A percentile compares a stretch with the other conserved stretches of the same genome.
These are phyloP conservation scores for Tamias sibiricus DNA, from an alignment of 2,113 vertebrate genomes.

Conservation along the genomic window DNA sequence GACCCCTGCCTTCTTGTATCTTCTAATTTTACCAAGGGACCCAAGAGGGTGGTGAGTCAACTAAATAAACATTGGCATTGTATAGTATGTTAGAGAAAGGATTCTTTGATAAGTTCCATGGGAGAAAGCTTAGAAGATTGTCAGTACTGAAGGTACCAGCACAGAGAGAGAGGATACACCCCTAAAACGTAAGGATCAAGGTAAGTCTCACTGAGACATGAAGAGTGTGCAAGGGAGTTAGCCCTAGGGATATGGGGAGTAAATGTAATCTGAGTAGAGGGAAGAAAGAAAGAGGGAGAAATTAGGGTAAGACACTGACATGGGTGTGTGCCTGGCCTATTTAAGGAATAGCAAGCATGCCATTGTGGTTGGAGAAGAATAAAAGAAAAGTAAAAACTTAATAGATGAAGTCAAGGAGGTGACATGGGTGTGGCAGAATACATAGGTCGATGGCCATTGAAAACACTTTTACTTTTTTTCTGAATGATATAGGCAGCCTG, in stretches of 20 bases:
- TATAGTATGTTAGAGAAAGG: neutral
- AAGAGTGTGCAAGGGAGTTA: neutral
- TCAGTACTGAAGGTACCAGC: neutral
- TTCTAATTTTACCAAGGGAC: neutral
- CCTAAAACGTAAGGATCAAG: too few relatives aligned
- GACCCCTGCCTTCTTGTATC: neutral
- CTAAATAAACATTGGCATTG: neutral
- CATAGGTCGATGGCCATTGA: neutral
- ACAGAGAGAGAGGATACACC: neutral
- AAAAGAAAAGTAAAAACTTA: neutral
- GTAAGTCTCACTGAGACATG: neutral
- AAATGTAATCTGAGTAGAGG: neutral
- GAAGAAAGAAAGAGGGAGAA: neutral
- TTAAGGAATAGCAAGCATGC: neutral
- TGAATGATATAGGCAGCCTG: neutral
- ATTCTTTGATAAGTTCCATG: neutral
- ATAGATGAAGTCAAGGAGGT: neutral
- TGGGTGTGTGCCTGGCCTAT: neutral
- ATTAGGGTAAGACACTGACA: neutral
- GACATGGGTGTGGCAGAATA: neutral
- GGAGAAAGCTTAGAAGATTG: neutral
- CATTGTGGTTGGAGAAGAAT: neutral
- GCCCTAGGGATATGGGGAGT: neutral
- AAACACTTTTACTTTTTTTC: neutral
- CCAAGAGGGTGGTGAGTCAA: neutral